A percentile compares a stretch with the other conserved stretches of the same genome.
Conservation (phyloP, 2,113 vertebrate genomes). For the Ramphastos sulfuratus region DNA sequence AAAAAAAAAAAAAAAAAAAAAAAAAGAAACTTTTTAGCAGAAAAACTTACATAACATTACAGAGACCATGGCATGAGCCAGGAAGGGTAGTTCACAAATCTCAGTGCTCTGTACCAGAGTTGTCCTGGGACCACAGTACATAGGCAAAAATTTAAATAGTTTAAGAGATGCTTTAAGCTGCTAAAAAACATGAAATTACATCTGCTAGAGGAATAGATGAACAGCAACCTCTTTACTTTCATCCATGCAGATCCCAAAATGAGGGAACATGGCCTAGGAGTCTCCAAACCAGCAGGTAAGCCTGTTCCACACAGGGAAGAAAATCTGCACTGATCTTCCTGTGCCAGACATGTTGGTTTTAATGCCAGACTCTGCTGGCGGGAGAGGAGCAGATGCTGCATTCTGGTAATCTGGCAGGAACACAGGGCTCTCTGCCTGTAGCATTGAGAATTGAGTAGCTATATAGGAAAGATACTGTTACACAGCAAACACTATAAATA, state of each 20-base stretch:
- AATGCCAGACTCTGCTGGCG: neutral
- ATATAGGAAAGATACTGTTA: neutral
- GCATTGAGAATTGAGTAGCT: neutral
- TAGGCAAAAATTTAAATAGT: neutral
- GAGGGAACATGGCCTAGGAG: neutral
- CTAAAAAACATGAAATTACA: neutral
- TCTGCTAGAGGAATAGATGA: neutral
- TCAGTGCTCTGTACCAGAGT: neutral
- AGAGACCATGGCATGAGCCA: neutral
- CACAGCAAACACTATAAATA: neutral
- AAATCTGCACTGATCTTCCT: neutral
- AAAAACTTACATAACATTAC: neutral
- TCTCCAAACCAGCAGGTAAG: neutral
- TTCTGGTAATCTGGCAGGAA: constrained; percentile 29
- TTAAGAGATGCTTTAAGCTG: neutral
- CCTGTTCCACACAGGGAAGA: neutral
- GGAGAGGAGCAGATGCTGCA: constrained; percentile 20
- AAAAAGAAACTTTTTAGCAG: neutral
- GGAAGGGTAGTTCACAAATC: neutral
- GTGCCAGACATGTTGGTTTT: neutral
- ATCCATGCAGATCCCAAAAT: neutral
- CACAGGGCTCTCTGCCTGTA: neutral
- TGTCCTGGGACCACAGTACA: neutral
- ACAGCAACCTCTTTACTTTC: neutral
- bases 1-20: too few relatives aligned